A percentile compares a stretch with the other conserved stretches of the same genome.
Conservation (phyloP, 2,113 vertebrate species). For the Narcine bancroftii region DNA sequence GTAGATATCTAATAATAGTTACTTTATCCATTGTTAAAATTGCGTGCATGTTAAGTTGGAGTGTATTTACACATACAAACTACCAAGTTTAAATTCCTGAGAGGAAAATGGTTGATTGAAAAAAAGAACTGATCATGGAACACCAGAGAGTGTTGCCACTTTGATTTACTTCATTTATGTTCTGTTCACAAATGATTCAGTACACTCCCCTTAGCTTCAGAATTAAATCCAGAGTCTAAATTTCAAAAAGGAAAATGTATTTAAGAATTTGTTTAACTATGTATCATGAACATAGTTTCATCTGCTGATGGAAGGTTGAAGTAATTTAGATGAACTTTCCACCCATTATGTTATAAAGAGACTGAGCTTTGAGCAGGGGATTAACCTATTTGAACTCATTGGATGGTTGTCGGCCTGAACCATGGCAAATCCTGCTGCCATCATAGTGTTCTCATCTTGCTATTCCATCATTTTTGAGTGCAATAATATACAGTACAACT, state of each 20-base stretch:
- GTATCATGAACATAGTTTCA: not conserved
- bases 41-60: too few relatives aligned
- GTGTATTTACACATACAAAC: not conserved
- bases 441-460: not conserved
- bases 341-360: not conserved
- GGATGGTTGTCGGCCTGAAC: not conserved
- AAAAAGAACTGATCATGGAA: not conserved
- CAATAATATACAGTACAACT: too few relatives aligned
- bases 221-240: not conserved
- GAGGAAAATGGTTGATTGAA: not conserved
- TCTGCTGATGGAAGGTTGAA: not conserved
- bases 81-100: slow-evolving; percentile 19
- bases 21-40: not conserved
- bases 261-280: not conserved
- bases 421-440: not conserved
- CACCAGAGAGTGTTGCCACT: not conserved
- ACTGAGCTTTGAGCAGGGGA: not conserved
- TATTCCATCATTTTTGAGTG: not conserved
- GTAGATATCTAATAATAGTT: not conserved
- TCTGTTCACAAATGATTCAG: too few relatives aligned
- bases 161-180: not conserved
- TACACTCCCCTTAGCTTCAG: not conserved
- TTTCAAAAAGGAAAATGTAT: too few relatives aligned
- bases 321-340: not conserved
- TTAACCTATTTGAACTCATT: not conserved